Conservation (phyloP, 2,888 invertebrate genomes). For the Ornithoptera alexandrae region DNA sequence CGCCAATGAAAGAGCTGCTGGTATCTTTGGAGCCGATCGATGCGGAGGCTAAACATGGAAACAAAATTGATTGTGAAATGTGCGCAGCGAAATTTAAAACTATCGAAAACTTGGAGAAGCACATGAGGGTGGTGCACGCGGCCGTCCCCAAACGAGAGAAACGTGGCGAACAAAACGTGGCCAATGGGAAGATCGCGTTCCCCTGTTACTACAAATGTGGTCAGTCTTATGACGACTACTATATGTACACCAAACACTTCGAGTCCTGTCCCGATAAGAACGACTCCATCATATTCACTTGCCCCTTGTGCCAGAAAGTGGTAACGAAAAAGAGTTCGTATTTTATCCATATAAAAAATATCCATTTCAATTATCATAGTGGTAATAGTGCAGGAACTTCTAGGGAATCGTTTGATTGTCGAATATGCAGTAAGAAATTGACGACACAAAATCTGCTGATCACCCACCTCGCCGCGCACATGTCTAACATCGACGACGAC, state of each 20-base stretch:
- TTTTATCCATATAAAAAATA: slow-evolving; percentile 54
- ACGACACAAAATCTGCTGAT: slow-evolving; percentile 61
- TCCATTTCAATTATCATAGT: slow-evolving; percentile 51
- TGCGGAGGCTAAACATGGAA: slow-evolving; percentile 29
- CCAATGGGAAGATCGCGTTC: slow-evolving; percentile 42
- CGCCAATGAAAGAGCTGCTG: slow-evolving; percentile 58
- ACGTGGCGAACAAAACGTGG: slow-evolving; percentile 21
- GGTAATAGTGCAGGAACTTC: not conserved
- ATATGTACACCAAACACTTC: slow-evolving; percentile 57
- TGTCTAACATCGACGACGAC: slow-evolving; percentile 56
- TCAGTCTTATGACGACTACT: slow-evolving; percentile 56
- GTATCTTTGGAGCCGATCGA: slow-evolving; percentile 66
- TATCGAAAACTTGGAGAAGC: slow-evolving; percentile 61
- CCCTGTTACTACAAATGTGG: slow-evolving; percentile 61
- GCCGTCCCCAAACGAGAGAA: slow-evolving; percentile 47
- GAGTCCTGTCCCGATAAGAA: slow-evolving; percentile 51
- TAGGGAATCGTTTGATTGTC: slow-evolving; percentile 50
- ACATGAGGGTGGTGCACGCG: slow-evolving; percentile 65
- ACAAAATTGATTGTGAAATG: slow-evolving; percentile 55
- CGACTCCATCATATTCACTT: slow-evolving; percentile 45
- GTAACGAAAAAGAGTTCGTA: slow-evolving; percentile 50
- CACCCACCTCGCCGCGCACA: slow-evolving; percentile 66
- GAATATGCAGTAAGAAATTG: slow-evolving; percentile 63
- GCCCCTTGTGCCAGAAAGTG: slow-evolving; percentile 58
- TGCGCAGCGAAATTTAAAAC: slow-evolving; percentile 63